A percentile compares a stretch with the other conserved stretches of the same genome.
Evolutionary conservation across 2,113 vertebrate genomes (phyloP).

Genomic region (Corydoras sp.): DNA sequence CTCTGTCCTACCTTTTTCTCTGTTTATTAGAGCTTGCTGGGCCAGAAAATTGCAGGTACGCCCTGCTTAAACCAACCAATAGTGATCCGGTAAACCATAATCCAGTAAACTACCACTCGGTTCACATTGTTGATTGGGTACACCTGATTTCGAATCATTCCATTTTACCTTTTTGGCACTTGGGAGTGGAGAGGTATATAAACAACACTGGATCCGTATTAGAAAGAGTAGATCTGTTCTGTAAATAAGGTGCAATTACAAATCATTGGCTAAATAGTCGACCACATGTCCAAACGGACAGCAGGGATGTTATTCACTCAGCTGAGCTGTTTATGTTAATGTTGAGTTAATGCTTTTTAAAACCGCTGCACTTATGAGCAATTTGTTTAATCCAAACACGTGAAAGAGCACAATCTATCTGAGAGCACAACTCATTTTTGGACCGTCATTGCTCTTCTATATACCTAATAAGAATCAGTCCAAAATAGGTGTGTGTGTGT

Average conservation of each 20-base stretch:
- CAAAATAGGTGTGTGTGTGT: constrained; percentile 6
- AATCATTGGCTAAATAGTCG: constrained; percentile 31
- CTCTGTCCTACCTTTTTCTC: constrained; percentile 55
- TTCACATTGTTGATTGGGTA: constrained; percentile 28
- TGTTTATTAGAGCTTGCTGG: constrained; percentile 59
- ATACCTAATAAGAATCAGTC: constrained; percentile 19
- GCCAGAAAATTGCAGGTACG: constrained; percentile 57
- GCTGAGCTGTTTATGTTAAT: constrained; percentile 37
- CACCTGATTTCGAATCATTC: constrained; percentile 36
- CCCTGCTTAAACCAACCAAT: constrained; percentile 47
- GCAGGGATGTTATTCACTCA: constrained; percentile 24
- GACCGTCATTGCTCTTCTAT: no score
- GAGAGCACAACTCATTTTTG: constrained; percentile 11
- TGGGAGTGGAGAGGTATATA: constrained; percentile 5
- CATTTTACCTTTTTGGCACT: constrained; percentile 18
- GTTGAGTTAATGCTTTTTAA: constrained; percentile 35
- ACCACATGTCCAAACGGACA: constrained; percentile 33
- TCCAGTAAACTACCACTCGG: constrained; percentile 19
- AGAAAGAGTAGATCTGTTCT: constrained; percentile 18
- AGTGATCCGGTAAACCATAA: constrained; percentile 50
- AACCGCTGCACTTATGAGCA: constrained; percentile 33
- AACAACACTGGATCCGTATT: constrained; percentile 27
- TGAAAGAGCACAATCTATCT: constrained; percentile 24
- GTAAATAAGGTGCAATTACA: constrained; percentile 42
- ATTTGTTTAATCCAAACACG: constrained; percentile 32